Conservation (phyloP, 2,888 invertebrate genomes). For the Limnephilus auricula region DNA sequence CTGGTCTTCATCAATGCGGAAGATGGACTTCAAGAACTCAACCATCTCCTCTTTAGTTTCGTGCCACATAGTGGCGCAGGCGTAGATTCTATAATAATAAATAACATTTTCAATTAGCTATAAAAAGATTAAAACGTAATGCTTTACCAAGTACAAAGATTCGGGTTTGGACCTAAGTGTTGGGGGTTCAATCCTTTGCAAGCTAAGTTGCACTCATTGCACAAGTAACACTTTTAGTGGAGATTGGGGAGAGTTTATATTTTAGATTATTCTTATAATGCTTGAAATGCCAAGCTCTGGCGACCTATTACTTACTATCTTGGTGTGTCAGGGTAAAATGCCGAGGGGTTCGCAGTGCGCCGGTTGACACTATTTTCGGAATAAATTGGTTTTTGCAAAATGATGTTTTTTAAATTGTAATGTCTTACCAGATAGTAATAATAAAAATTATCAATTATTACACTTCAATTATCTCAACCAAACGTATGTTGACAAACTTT, state of each 20-base stretch:
- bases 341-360: no score
- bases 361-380: no score
- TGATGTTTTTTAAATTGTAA: no score
- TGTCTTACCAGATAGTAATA: no score
- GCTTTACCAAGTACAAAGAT: not conserved
- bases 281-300: no score
- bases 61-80: constrained; percentile 99
- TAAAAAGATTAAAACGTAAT: not conserved
- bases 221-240: not conserved
- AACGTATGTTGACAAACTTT: no score
- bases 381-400: no score
- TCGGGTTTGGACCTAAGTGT: not conserved
- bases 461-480: no score
- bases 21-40: constrained; percentile 96
- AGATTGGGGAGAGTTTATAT: not conserved
- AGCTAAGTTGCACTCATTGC: not conserved
- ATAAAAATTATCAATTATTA: no score
- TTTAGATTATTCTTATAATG: no score
- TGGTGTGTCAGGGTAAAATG: no score
- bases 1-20: constrained; percentile 97
- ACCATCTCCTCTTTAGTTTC: constrained; percentile 99
- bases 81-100: constrained; percentile 84
- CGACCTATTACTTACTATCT: no score
- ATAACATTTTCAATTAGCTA: not conserved
- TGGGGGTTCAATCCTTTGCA: not conserved